A percentile compares a stretch with the other conserved stretches of the same genome.
Evolutionary conservation across 37 sponge, comb jelly and placozoan genomes (phyloP).

Genomic region (Crambe crambe): DNA sequence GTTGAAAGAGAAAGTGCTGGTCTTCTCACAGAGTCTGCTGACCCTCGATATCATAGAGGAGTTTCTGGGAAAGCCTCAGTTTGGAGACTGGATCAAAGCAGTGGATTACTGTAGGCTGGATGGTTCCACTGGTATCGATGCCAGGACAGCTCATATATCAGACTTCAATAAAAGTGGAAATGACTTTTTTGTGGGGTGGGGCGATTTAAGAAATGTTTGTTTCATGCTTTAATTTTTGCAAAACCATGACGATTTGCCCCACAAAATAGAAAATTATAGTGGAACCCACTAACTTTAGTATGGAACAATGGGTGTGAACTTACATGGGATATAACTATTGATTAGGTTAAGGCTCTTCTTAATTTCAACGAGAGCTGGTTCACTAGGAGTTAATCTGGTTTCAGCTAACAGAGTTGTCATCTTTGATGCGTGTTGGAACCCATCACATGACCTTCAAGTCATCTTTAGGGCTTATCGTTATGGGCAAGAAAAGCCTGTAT

Average conservation of each 20-base stretch:
- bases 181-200: neutral
- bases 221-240: no score
- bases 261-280: no score
- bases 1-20: slow-evolving; percentile 90
- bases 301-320: no score
- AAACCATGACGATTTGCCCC: no score
- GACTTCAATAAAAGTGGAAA: slow-evolving; percentile 73
- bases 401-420: slow-evolving; percentile 96
- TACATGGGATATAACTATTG: no score
- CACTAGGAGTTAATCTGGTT: slow-evolving; percentile 95
- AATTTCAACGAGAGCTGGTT: slow-evolving; percentile 96
- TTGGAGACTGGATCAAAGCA: slow-evolving; percentile 66
- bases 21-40: slow-evolving; percentile 96
- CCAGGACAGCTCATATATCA: slow-evolving; percentile 41
- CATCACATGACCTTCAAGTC: slow-evolving; percentile 95
- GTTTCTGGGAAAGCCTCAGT: slow-evolving; percentile 61
- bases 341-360: slow-evolving; percentile 80
- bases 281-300: no score
- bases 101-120: slow-evolving; percentile 95
- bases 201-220: no score
- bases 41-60: slow-evolving; percentile 88
- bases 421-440: slow-evolving; percentile 99
- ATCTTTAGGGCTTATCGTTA: slow-evolving; percentile 95
- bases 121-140: slow-evolving; percentile 72
- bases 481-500: slow-evolving; percentile 95